A percentile compares a stretch with the other conserved stretches of the same genome.
Evolutionary conservation across 92 coral and sea anemone species (phyloP).

Genomic region (Heteractis magnifica): DNA sequence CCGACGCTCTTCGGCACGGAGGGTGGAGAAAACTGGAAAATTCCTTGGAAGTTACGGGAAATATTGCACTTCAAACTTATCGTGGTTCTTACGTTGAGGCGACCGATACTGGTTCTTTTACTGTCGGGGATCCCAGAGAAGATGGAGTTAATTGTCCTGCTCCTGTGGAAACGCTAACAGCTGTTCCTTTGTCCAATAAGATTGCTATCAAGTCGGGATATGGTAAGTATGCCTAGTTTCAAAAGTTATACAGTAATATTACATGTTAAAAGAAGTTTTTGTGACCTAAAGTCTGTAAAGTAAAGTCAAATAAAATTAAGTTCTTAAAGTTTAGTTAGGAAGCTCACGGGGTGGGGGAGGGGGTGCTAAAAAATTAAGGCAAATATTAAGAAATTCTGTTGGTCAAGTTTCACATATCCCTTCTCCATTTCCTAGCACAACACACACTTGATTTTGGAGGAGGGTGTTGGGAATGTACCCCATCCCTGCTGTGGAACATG

Average conservation of each 20-base stretch:
- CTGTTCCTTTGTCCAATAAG: conserved; percentile 84
- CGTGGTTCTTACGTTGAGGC: conserved; percentile 78
- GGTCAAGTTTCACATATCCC: no score
- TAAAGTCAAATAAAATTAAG: no score
- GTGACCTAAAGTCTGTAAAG: no score
- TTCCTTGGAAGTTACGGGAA: conserved; percentile 61
- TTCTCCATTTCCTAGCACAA: no score
- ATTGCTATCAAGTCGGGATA: conserved; percentile 92
- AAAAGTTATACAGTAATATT: background rate
- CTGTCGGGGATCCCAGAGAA: conserved; percentile 72
- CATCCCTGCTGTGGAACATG: background rate
- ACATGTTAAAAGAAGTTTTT: background rate
- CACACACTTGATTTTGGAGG: no score
- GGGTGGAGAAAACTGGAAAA: conserved; percentile 89
- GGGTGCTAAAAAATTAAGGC: no score
- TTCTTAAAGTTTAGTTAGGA: no score
- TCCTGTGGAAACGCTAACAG: conserved; percentile 89
- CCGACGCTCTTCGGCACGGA: conserved; percentile 79
- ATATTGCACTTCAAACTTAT: conserved; percentile 79
- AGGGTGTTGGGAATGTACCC: background rate
- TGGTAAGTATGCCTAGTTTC: conserved; percentile 52
- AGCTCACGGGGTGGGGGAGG: no score
- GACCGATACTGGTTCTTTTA: conserved; percentile 66
- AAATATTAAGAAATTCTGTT: no score
- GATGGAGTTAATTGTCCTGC: conserved; percentile 95